These are phyloP conservation scores for Zygogramma bicolorata DNA, from an alignment of 2,888 invertebrate genomes.

Conservation along the genomic window DNA sequence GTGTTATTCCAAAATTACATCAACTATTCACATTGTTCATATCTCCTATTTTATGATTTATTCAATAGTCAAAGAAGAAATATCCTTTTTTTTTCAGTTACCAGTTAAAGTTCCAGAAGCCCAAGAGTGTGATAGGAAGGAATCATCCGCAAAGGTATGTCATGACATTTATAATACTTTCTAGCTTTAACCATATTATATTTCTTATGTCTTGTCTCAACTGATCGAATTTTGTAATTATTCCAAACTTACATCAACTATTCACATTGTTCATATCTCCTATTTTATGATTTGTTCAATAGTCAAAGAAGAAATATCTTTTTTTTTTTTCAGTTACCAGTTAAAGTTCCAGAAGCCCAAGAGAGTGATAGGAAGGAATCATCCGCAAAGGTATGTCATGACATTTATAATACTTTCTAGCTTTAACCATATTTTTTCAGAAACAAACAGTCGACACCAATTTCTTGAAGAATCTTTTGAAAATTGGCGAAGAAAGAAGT, in stretches of 20 bases:
- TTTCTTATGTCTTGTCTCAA: no score
- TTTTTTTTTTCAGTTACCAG: not conserved
- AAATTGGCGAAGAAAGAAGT: constrained; percentile 45
- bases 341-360: not conserved
- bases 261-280: no score
- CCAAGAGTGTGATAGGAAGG: not conserved
- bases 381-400: not conserved
- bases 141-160: not conserved
- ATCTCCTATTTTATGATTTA: no score
- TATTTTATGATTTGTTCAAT: no score
- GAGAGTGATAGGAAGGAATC: not conserved
- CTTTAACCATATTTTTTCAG: constrained; percentile 15
- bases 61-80: no score
- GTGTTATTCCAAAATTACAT: no score
- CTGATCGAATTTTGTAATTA: no score
- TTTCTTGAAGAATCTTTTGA: constrained; percentile 56
- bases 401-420: not conserved
- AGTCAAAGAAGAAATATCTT: no score
- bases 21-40: no score
- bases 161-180: not conserved
- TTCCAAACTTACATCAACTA: no score
- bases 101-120: not conserved
- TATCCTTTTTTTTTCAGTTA: not conserved
- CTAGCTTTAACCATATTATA: no score
- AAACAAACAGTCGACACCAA: constrained; percentile 52